Conservation (phyloP, 2,113 vertebrate species). For the Festucalex cinctus region DNA sequence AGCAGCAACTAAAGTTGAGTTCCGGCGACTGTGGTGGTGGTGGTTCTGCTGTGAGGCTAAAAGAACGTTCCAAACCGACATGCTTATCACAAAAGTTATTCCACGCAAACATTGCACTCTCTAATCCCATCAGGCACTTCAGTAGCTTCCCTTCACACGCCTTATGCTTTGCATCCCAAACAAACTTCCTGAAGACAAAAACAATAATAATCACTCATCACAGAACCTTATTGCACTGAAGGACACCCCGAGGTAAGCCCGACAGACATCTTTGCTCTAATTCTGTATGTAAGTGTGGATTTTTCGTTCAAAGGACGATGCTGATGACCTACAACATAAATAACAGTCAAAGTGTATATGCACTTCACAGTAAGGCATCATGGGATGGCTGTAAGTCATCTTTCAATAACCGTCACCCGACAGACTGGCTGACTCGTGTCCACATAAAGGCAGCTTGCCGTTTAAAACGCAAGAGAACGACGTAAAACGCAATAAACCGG, state of each 20-base stretch:
- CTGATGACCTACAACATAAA: neutral
- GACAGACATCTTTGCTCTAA: conserved; percentile 19
- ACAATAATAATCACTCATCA: neutral
- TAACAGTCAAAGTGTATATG: conserved; percentile 32
- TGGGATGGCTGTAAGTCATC: conserved; percentile 11
- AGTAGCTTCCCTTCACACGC: neutral
- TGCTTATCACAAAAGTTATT: conserved; percentile 11
- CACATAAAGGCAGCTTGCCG: conserved; percentile 6
- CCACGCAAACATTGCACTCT: conserved; percentile 3
- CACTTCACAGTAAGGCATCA: conserved; percentile 38
- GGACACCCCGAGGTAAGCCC: neutral
- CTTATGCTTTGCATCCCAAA: conserved; percentile 16
- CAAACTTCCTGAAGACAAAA: conserved; percentile 15
- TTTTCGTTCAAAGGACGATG: conserved; percentile 46
- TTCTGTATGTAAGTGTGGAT: conserved; percentile 66
- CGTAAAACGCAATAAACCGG: conserved; percentile 35
- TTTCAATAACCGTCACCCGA: conserved; percentile 34
- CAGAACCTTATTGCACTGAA: conserved; percentile 80
- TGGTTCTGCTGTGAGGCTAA: neutral
- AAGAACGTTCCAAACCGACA: conserved; percentile 9
- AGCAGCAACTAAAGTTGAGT: conserved; percentile 53
- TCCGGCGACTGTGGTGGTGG: conserved; percentile 15
- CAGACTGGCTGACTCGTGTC: conserved; percentile 7
- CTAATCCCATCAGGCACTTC: conserved; percentile 60
- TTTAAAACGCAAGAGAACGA: conserved; percentile 21